Conservation (phyloP, 2,797 vertebrate genomes). For the Oreochromis grahami region DNA sequence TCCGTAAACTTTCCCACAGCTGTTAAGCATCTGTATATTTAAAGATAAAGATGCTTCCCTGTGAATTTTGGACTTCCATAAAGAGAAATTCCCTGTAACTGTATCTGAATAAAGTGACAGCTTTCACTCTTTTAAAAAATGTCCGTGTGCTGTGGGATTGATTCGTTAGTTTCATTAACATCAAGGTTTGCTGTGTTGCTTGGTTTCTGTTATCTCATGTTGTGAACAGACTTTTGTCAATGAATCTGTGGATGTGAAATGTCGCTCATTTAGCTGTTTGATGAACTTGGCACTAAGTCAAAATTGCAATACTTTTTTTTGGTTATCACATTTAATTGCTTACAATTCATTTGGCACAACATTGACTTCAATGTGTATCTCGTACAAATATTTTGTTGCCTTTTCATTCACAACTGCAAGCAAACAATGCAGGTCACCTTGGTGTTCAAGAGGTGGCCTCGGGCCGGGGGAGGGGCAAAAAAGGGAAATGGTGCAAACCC, state of each 20-base stretch:
- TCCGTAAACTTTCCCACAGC: neutral
- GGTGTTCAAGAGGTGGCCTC: neutral
- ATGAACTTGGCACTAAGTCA: slow-evolving; percentile 28
- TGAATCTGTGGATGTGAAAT: slow-evolving; percentile 1
- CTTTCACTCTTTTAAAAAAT: neutral
- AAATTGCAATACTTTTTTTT: neutral
- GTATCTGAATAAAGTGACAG: neutral
- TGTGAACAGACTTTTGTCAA: neutral
- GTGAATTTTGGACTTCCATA: neutral
- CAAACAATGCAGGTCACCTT: slow-evolving; percentile 22
- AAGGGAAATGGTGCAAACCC: neutral
- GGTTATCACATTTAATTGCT: slow-evolving; percentile 13
- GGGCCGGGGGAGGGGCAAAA: neutral
- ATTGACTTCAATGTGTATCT: neutral
- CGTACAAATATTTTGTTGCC: neutral
- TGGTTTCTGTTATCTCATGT: neutral
- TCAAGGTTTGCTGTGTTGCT: neutral
- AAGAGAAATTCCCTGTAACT: neutral
- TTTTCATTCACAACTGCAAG: slow-evolving; percentile 7
- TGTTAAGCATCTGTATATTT: neutral
- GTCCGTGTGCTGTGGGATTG: neutral
- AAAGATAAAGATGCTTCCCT: neutral
- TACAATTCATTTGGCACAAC: slow-evolving; percentile 23
- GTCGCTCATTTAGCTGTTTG: slow-evolving; percentile 2
- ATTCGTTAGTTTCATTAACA: neutral